phyloP scores from a whole-genome alignment of 2,113 vertebrate genomes.

The Ceratotherium simum region DNA sequence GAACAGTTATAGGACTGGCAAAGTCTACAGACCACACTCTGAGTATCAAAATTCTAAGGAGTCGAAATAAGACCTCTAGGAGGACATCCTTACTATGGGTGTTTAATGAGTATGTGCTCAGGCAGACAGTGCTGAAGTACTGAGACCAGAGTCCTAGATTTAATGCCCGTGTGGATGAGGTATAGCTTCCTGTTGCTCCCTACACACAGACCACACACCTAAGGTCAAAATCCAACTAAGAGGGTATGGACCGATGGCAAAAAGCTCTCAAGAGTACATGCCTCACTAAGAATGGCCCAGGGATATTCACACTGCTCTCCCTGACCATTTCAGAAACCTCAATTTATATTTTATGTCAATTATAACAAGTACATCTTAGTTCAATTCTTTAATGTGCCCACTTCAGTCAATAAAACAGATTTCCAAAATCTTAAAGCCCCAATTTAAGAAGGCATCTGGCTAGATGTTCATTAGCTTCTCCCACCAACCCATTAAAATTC shows the following conservation, averaged over 20 bases:
- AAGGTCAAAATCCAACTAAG: conserved; percentile 2
- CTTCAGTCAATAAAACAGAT: background rate
- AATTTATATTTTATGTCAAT: background rate
- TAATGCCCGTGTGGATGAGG: background rate
- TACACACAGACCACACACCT: background rate
- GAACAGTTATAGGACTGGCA: background rate
- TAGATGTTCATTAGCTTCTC: conserved; percentile 15
- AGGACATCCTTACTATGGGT: background rate
- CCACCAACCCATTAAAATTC: background rate
- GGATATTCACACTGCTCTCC: background rate
- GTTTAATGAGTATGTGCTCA: conserved; percentile 1
- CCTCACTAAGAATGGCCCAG: conserved; percentile 41
- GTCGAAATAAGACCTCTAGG: background rate
- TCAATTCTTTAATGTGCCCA: background rate
- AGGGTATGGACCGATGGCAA: background rate
- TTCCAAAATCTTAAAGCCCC: background rate
- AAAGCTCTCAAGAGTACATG: background rate
- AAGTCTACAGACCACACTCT: background rate
- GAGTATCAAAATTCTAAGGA: background rate
- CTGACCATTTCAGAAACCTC: background rate
- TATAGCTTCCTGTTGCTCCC: background rate
- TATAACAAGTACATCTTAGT: background rate
- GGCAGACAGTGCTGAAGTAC: background rate
- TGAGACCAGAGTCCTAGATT: background rate
- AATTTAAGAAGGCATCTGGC: background rate